Conservation (phyloP, 2,797 vertebrate species). For the Mormyrus hasselquistii region DNA sequence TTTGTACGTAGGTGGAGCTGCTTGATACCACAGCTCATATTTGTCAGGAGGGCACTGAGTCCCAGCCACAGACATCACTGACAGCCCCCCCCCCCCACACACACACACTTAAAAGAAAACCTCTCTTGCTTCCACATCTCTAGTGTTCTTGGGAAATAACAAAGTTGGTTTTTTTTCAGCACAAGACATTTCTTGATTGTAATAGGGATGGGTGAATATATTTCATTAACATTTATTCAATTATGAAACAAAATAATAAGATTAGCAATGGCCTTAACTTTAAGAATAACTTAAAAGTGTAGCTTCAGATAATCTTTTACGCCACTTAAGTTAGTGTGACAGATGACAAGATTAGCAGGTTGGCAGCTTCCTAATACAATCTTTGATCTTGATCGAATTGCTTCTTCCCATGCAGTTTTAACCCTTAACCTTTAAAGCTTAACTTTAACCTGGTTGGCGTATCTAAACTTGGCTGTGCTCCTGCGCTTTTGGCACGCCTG, state of each 20-base stretch:
- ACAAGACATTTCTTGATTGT: not conserved
- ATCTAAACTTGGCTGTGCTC: slow-evolving; percentile 20
- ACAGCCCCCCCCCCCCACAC: not conserved
- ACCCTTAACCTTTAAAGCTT: too few species aligned
- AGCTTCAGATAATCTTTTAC: not conserved
- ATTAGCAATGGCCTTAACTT: not conserved
- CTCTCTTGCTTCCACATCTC: not conserved
- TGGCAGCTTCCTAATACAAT: not conserved
- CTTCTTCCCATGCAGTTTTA: slow-evolving; percentile 15
- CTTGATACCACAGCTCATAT: slow-evolving; percentile 9
- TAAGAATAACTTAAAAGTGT: not conserved
- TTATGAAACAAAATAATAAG: not conserved
- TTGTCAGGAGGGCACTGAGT: not conserved
- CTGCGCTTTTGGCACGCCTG: not conserved
- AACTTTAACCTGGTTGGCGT: slow-evolving; percentile 17
- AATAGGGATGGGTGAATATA: not conserved
- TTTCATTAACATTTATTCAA: not conserved
- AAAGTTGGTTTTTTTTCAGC: not conserved
- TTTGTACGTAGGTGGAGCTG: slow-evolving; percentile 33
- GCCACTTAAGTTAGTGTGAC: not conserved
- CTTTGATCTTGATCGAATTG: slow-evolving; percentile 2
- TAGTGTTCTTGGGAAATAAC: not conserved
- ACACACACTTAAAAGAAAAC: not conserved
- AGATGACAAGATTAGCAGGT: not conserved
- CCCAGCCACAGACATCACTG: not conserved